phyloP scores from a whole-genome alignment of 2,888 invertebrate species.

The Diarsia dahlii region DNA sequence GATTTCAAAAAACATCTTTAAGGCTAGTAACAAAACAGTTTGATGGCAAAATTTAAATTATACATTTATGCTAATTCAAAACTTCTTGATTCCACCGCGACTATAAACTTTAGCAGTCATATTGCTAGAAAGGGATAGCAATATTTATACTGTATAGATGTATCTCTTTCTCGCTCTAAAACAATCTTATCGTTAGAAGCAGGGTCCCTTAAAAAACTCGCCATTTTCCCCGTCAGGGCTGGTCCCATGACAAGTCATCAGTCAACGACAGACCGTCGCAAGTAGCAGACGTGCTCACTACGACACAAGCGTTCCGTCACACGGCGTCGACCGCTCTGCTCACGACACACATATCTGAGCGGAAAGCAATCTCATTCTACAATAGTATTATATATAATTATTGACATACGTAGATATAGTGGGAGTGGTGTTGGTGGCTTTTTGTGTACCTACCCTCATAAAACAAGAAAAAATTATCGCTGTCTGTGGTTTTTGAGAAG shows the following conservation, averaged over 20 bases:
- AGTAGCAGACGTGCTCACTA: conserved; percentile 23
- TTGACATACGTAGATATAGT: conserved; percentile 79
- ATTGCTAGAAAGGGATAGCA: neutral
- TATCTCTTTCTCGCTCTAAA: neutral
- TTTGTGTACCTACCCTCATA: neutral
- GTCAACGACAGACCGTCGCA: conserved; percentile 16
- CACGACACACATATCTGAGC: conserved; percentile 87
- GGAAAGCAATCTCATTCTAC: conserved; percentile 88
- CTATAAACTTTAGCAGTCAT: neutral
- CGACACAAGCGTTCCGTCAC: conserved; percentile 70
- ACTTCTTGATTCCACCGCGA: conserved; percentile 3
- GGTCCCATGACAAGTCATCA: conserved; percentile 30
- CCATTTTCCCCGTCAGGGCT: conserved; percentile 23
- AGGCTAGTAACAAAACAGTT: neutral
- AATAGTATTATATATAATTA: conserved; percentile 72
- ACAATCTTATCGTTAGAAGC: no score
- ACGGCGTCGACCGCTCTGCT: conserved; percentile 77
- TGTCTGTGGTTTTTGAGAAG: neutral
- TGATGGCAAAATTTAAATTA: neutral
- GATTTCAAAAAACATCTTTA: conserved; percentile 8
- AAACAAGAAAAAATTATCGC: neutral
- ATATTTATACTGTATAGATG: neutral
- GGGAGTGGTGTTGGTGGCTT: conserved; percentile 60
- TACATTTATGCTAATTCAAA: neutral
- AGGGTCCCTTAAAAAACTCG: no score